A percentile compares a stretch with the other conserved stretches of the same genome.
Conservation (phyloP, 1,140 invertebrate genomes). For the Atta colombica region DNA sequence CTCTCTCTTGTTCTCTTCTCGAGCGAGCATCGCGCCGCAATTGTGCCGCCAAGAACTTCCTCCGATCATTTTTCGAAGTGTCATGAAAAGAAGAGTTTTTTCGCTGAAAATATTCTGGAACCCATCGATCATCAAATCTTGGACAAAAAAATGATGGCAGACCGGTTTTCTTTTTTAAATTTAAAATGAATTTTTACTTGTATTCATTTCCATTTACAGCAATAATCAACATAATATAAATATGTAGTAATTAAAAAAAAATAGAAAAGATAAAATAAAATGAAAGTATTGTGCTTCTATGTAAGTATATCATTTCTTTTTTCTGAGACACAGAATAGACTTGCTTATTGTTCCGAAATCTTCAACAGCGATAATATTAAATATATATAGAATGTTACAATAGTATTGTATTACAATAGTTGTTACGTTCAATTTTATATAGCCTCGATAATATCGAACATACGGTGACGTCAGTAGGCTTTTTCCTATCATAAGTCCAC, state of each 20-base stretch:
- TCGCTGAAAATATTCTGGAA: slow-evolving; percentile 42
- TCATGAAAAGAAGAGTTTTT: slow-evolving; percentile 20
- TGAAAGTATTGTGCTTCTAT: not conserved
- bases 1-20: slow-evolving; percentile 19
- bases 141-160: not conserved
- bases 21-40: slow-evolving; percentile 27
- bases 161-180: not conserved
- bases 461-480: not conserved
- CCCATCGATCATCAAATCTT: not conserved
- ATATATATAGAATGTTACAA: not conserved
- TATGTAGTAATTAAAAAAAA: not conserved
- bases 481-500: not conserved
- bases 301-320: not conserved
- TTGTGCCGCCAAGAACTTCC: slow-evolving; percentile 27
- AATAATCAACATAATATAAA: not conserved
- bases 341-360: not conserved
- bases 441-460: not conserved
- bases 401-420: not conserved
- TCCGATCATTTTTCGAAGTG: slow-evolving; percentile 50
- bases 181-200: not conserved
- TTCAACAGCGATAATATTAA: slow-evolving; percentile 9
- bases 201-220: not conserved
- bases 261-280: not conserved
- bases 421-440: slow-evolving; percentile 9
- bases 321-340: not conserved